phyloP scores from a whole-genome alignment of 2,113 vertebrate genomes.

The Hippocampus guttulatus region DNA sequence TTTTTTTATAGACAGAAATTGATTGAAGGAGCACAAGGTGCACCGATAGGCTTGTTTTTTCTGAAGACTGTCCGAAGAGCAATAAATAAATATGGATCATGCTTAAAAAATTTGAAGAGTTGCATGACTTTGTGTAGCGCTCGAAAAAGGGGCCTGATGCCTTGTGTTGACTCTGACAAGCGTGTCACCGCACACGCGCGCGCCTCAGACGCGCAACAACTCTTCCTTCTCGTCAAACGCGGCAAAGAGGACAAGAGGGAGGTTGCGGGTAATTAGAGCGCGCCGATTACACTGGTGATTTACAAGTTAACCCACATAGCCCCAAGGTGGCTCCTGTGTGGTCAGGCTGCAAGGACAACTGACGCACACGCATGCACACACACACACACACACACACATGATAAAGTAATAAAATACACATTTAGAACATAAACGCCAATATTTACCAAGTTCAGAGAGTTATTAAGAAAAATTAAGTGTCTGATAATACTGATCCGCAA shows the following conservation, averaged over 20 bases:
- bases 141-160: conserved; percentile 6
- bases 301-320: conserved; percentile 53
- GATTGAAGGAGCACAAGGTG: conserved; percentile 3
- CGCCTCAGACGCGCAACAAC: conserved; percentile 24
- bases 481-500: too few species aligned
- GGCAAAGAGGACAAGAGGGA: conserved; percentile 19
- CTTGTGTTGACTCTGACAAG: conserved; percentile 11
- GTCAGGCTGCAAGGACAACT: conserved; percentile 22
- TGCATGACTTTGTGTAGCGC: background rate
- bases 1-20: background rate
- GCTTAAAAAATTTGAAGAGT: background rate
- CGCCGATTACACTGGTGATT: conserved; percentile 59
- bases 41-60: conserved; percentile 5
- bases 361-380: background rate
- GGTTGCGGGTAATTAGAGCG: conserved; percentile 66
- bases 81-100: background rate
- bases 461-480: too few species aligned
- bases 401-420: background rate
- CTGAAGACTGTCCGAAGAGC: background rate
- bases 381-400: too few species aligned
- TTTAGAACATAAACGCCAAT: background rate
- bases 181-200: conserved; percentile 2
- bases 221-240: conserved; percentile 25
- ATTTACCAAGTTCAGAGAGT: background rate
- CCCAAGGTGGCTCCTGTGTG: conserved; percentile 41